These are phyloP conservation scores for Lota lota DNA, from an alignment of 2,113 vertebrate genomes.

Conservation along the genomic window DNA sequence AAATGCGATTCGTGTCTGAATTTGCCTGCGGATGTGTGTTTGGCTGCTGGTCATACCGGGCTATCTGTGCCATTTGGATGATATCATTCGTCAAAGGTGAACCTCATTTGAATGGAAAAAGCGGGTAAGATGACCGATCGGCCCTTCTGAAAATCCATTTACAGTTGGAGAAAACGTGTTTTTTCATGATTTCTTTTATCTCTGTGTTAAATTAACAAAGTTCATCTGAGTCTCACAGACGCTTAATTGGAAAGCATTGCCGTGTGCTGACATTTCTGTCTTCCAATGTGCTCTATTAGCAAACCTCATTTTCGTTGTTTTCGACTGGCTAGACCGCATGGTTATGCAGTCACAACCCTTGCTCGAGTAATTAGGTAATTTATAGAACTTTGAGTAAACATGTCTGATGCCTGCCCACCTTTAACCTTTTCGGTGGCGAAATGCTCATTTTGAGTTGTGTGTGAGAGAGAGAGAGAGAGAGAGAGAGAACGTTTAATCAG, in stretches of 20 bases:
- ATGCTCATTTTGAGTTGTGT: no score
- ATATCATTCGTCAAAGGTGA: slow-evolving; percentile 24
- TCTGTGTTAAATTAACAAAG: slow-evolving; percentile 32
- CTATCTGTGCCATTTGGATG: slow-evolving; percentile 20
- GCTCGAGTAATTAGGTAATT: neutral
- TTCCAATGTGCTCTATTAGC: slow-evolving; percentile 43
- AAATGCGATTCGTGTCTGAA: neutral
- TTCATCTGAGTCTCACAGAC: slow-evolving; percentile 29
- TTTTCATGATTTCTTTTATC: slow-evolving; percentile 19
- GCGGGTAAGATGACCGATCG: neutral
- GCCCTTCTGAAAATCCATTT: slow-evolving; percentile 28
- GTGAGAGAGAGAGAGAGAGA: no score
- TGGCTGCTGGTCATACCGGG: slow-evolving; percentile 19
- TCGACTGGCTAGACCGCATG: slow-evolving; percentile 7
- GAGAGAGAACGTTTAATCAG: no score
- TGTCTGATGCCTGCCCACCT: neutral
- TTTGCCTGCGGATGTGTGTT: slow-evolving; percentile 3
- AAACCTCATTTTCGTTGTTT: slow-evolving; percentile 25
- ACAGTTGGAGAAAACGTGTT: slow-evolving; percentile 34
- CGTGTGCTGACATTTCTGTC: slow-evolving; percentile 41
- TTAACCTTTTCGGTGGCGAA: neutral
- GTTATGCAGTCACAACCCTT: neutral
- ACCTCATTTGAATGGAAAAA: slow-evolving; percentile 33
- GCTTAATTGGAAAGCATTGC: slow-evolving; percentile 44
- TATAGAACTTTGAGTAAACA: neutral